phyloP scores from a whole-genome alignment of 2,888 invertebrate genomes.

The Xestia sexstrigata region DNA sequence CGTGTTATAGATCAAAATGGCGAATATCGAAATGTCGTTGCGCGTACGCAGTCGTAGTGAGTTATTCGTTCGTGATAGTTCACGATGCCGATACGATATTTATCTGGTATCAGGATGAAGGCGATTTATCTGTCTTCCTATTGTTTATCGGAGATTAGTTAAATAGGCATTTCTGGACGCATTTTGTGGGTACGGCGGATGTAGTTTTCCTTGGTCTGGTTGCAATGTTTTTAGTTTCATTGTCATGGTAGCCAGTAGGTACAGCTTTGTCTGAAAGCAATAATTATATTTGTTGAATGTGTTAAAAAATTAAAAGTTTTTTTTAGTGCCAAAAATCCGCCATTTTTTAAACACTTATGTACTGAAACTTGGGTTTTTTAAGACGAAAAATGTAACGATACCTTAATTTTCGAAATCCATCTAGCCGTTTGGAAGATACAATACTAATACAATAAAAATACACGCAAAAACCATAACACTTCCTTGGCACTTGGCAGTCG shows the following conservation, averaged over 20 bases:
- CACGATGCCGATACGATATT: conserved; percentile 68
- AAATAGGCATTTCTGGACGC: conserved; percentile 37
- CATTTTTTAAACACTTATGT: no score
- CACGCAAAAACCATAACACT: no score
- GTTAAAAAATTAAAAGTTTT: neutral
- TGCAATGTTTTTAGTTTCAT: neutral
- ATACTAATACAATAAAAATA: no score
- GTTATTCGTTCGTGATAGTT: conserved; percentile 74
- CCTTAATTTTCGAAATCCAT: no score
- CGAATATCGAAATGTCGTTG: conserved; percentile 72
- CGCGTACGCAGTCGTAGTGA: conserved; percentile 70
- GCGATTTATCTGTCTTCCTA: conserved; percentile 62
- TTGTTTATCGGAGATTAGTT: conserved; percentile 63
- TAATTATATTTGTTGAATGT: no score
- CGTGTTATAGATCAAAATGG: conserved; percentile 67
- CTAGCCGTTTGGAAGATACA: no score
- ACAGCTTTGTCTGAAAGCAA: neutral
- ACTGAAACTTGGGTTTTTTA: no score
- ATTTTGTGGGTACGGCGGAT: neutral
- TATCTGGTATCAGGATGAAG: conserved; percentile 59
- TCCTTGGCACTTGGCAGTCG: no score
- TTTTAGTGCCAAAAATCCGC: no score
- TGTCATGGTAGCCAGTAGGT: neutral
- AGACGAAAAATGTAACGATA: no score
- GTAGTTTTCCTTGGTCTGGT: neutral